Evolutionary conservation across 2,797 vertebrate species (phyloP), one percentile per base, ranked within the genome.

Genomic region (Podarcis lilfordi): DNA sequence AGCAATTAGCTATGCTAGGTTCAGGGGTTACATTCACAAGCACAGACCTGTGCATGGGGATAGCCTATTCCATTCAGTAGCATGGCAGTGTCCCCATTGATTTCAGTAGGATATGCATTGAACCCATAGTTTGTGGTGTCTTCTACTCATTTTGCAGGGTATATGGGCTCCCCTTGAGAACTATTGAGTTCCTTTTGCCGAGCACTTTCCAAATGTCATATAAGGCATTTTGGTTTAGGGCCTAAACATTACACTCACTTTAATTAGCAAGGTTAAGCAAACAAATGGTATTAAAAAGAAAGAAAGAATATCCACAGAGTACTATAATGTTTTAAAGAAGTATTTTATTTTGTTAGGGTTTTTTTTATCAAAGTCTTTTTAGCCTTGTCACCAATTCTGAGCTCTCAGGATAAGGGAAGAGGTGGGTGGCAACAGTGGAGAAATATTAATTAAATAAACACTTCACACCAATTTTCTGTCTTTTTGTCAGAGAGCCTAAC

Each of bases 401-500:
- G 45, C 69, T 80, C n/a, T 35, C 35, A 35, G 50, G 59, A 80
- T n/a, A 21, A 29, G 27, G 25, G 37, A 27, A 21, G 43, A 45
- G 11, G 43, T 19, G 37, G 9, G 19, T 79, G 37, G 35, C n/a
- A 25, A 32, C 13, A 45, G 43, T 29, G 21, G 45, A 83, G 37
- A 61, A 85, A 80, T 89, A 66, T 78, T 88, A 83, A 88, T 85
- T 89, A 74, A 89, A 66, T 81, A 43, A 59, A 55, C 37, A 35
- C 84, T 37, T 82, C 87, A 71, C 23, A 25, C 82, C 35, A 86
- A 79, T 91, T 93, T 88, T 84, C 77, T 45, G 59, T 86, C 74
- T 88, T 85, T 61, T 77, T 78, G 69, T 43, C 92, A 83, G 68
- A 75, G 72, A 74, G 82, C 59, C 76, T 86, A 66, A 72, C 78